A percentile compares a stretch with the other conserved stretches of the same genome.
These are phyloP conservation scores for Centroberyx gerrardi DNA, from an alignment of 2,797 vertebrate genomes.

Conservation along the genomic window DNA sequence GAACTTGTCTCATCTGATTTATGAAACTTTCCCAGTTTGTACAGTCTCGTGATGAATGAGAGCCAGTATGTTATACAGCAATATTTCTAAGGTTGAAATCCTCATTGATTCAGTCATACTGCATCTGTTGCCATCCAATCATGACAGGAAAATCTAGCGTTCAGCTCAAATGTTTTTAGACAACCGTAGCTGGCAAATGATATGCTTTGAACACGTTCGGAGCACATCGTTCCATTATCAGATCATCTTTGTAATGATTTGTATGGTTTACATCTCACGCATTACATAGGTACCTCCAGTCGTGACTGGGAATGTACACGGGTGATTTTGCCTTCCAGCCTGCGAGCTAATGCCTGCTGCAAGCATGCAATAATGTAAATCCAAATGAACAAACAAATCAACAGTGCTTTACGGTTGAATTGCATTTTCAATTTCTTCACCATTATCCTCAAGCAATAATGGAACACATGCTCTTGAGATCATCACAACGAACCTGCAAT, in stretches of 20 bases:
- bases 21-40: neutral
- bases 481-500: neutral
- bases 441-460: neutral
- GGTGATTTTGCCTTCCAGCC: neutral
- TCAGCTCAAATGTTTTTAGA: neutral
- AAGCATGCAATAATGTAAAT: slow-evolving; percentile 15
- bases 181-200: neutral
- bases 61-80: neutral
- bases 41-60: neutral
- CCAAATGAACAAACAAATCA: neutral
- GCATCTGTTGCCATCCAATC: slow-evolving; percentile 1
- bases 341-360: neutral
- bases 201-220: neutral
- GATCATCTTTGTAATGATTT: neutral
- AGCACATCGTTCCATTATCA: neutral
- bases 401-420: neutral
- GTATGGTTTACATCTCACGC: neutral
- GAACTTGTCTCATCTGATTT: slow-evolving; percentile 4
- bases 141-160: neutral
- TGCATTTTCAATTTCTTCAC: neutral
- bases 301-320: neutral
- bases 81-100: neutral
- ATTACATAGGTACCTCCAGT: neutral
- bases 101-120: neutral
- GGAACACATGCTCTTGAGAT: neutral